Percentiles rank a stretch among this genome's conserved stretches.
Conservation (phyloP, 37 sponge, comb jelly and placozoan genomes). For the Spongilla lacustris region DNA sequence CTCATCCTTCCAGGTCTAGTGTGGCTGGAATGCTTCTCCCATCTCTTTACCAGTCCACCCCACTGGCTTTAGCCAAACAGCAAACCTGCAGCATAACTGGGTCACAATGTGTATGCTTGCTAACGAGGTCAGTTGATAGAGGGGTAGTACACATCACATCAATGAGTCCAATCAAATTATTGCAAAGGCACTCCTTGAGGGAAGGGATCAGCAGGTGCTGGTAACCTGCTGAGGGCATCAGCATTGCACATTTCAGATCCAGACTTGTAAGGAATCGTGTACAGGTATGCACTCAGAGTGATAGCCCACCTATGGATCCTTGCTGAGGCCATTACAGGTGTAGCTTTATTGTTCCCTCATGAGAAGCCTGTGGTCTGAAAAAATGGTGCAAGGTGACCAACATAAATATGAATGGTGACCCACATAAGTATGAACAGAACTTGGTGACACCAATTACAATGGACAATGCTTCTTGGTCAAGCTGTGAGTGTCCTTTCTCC, state of each 20-base stretch:
- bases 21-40: no score
- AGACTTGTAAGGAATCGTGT: not conserved
- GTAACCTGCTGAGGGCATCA: not conserved
- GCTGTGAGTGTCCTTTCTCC: not conserved
- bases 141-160: no score
- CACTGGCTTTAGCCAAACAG: no score
- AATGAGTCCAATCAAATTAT: no score
- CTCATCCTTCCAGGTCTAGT: no score
- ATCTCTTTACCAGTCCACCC: no score
- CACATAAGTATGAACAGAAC: not conserved
- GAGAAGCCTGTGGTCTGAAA: not conserved
- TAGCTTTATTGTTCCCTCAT: not conserved
- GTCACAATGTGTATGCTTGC: no score
- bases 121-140: no score
- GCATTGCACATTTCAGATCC: not conserved
- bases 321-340: not conserved
- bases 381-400: not conserved
- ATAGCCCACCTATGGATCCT: not conserved
- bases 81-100: no score
- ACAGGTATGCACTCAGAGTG: not conserved
- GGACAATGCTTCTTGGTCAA: not conserved
- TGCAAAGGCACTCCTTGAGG: no score
- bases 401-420: not conserved
- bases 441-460: not conserved
- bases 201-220: no score